Base-by-base conservation (phyloP, 2,888 invertebrate genomes). In the Galeopsomyia nigrocyanea region DNA sequence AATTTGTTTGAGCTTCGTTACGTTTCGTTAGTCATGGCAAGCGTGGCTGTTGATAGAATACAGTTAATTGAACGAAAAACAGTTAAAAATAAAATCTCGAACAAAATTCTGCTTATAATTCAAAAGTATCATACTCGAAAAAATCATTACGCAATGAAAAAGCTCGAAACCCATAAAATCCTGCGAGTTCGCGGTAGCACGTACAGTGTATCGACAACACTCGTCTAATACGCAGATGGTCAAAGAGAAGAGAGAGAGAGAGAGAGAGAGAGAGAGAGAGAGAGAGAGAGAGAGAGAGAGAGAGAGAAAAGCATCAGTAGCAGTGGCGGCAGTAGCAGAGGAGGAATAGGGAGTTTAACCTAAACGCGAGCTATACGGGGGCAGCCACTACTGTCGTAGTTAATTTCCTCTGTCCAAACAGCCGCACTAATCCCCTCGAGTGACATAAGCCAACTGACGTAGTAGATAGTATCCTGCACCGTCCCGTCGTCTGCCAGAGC, bases 321-420 rank as follows among this genome's bases (percentile, higher is more conserved):
- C 26, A 26, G n/a, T n/a, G n/a, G n/a, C n/a, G 1, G 13, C 39
- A 10, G 39, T 7, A 39, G 39, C 39, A 60, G 19, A 17, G 49
- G 16, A 21, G 22, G 61, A 26, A 68, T 58, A 19, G 58, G 56
- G 64, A 61, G 68, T 62, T 39, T 73, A 60, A 74, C 78, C 77
- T 39, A n/a, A n/a, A 39, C 78, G 77, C 77, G 75, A 79, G 76
- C 76, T 26, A n/a, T n/a, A 26, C 26, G 26, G 26, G 26, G 26
- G 26, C 26, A 3, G 26, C n/a, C n/a, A n/a, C 39, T 39, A 39
- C 39, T 79, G 80, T 80, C 80, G 84, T 80, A 84, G 85, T 85
- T 85, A 85, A 85, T 85, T 85, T 85, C 82, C 84, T 83, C 84
- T 83, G 83, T 84, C 83, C 84, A 85, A 85, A 85, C 84, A 85